These are phyloP conservation scores for Hapalemur alaotrensis DNA, from an alignment of 2,797 vertebrate genomes.

Conservation along the genomic window DNA sequence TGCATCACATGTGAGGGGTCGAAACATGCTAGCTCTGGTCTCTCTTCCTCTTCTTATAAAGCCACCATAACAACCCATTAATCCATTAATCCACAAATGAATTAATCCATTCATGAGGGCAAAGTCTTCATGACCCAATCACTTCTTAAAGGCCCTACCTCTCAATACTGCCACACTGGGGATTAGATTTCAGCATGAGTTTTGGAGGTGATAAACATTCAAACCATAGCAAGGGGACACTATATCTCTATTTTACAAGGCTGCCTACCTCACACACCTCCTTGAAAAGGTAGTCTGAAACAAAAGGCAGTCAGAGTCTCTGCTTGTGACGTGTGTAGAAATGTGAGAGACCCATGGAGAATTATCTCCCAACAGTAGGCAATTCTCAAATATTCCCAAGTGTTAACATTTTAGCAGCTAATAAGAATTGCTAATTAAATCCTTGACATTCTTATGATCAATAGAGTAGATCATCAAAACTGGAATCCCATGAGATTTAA, in stretches of 20 bases:
- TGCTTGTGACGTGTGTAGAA: background rate
- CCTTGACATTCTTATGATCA: background rate
- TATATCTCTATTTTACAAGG: background rate
- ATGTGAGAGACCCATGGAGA: background rate
- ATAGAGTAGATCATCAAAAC: background rate
- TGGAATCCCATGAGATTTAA: slow-evolving; percentile 3
- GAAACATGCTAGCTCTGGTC: background rate
- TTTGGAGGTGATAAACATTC: background rate
- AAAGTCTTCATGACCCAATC: background rate
- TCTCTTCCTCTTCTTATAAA: background rate
- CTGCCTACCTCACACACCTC: background rate
- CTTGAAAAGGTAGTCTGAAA: background rate
- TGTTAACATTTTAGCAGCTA: background rate
- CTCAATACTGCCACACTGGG: background rate
- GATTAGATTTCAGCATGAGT: background rate
- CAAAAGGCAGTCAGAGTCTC: background rate
- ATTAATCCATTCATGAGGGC: background rate
- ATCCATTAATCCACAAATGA: background rate
- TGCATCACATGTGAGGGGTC: background rate
- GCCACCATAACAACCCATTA: background rate
- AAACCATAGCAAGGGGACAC: background rate
- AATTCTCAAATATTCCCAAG: background rate
- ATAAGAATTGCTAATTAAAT: background rate
- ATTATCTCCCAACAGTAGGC: background rate
- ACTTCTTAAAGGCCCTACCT: background rate